These are phyloP conservation scores for Neolamprologus fasciatus DNA, from an alignment of 2,113 vertebrate genomes.

Conservation along the genomic window DNA sequence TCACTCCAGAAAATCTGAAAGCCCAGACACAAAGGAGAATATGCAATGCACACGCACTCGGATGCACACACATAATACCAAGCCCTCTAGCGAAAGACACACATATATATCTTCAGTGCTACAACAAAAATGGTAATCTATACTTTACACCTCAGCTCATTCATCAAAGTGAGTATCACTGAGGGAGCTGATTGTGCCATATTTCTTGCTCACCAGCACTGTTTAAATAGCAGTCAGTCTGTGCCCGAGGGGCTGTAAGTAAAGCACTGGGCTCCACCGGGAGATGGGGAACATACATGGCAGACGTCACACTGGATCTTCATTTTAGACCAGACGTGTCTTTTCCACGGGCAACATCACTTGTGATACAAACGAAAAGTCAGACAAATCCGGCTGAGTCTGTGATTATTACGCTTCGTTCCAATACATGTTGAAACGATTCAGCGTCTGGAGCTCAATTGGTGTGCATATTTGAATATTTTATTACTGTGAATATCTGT, in stretches of 20 bases:
- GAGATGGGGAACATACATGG: conserved; percentile 33
- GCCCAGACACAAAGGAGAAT: neutral
- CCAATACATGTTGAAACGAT: neutral
- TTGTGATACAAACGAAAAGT: conserved; percentile 8
- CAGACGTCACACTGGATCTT: conserved; percentile 18
- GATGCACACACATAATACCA: neutral
- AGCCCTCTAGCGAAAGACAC: neutral
- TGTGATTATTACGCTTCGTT: neutral
- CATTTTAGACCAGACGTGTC: neutral
- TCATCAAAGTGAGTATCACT: conserved; percentile 44
- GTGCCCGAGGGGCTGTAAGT: conserved; percentile 15
- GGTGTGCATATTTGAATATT: neutral
- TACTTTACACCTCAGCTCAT: conserved; percentile 39
- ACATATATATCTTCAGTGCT: neutral
- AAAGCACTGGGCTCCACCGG: conserved; percentile 20
- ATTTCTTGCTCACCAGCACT: conserved; percentile 3
- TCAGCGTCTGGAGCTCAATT: neutral
- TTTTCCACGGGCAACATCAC: conserved; percentile 19
- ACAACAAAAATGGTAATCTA: conserved; percentile 40
- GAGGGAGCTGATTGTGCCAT: conserved; percentile 33
- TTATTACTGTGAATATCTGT: neutral
- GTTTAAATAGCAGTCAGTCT: conserved; percentile 25
- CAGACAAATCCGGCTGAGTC: neutral
- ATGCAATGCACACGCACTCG: neutral
- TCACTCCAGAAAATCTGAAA: neutral